Evolutionary conservation across 2,888 invertebrate genomes (phyloP).

Genomic region (Nebria brevicollis): DNA sequence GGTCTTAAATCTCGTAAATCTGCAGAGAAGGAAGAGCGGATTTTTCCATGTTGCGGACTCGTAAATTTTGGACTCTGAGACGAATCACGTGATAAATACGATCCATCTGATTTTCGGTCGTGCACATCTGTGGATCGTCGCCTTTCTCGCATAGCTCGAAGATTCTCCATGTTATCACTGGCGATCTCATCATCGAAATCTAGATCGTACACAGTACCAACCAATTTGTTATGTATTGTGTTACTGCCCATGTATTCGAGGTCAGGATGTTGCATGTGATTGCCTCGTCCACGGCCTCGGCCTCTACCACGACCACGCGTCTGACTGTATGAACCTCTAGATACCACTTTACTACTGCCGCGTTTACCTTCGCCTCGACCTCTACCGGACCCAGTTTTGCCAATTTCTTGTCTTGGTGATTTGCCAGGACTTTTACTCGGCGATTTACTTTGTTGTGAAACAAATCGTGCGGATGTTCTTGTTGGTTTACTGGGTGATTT

Average conservation of each 20-base stretch:
- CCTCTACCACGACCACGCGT: conserved; percentile 63
- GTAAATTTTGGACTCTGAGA: conserved; percentile 69
- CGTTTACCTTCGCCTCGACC: conserved; percentile 62
- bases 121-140: conserved; percentile 79
- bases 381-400: conserved; percentile 65
- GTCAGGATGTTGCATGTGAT: conserved; percentile 52
- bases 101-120: conserved; percentile 68
- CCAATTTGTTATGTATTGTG: conserved; percentile 82
- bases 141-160: conserved; percentile 82
- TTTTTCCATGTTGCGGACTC: conserved; percentile 64
- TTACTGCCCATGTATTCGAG: conserved; percentile 67
- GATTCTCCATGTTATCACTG: conserved; percentile 75
- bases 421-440: conserved; percentile 65
- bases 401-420: conserved; percentile 67
- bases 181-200: conserved; percentile 86
- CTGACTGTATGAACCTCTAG: conserved; percentile 43
- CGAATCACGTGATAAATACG: conserved; percentile 65
- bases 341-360: conserved; percentile 43
- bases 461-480: conserved; percentile 71
- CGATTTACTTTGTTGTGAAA: conserved; percentile 72
- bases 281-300: conserved; percentile 61
- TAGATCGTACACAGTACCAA: conserved; percentile 88
- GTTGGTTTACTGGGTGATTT: conserved; percentile 71
- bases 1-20: conserved; percentile 65
- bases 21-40: conserved; percentile 57